These are phyloP conservation scores for Lomographa bimaculata DNA, from an alignment of 2,888 invertebrate genomes.

Conservation along the genomic window DNA sequence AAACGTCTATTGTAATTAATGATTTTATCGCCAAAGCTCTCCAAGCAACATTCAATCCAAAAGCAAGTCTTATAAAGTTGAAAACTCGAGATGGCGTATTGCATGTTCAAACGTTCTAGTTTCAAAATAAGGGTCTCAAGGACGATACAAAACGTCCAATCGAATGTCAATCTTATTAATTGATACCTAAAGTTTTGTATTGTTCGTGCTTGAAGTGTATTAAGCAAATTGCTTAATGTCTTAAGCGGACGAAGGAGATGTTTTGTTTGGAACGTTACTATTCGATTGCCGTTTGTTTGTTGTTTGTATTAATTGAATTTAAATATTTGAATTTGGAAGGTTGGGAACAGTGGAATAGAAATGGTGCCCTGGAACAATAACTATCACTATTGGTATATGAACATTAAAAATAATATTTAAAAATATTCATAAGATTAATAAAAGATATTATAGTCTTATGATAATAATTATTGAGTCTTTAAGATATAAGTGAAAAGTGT, in stretches of 20 bases:
- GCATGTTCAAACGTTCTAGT: conserved; percentile 16
- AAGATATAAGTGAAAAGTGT: too few species aligned
- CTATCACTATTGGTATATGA: too few species aligned
- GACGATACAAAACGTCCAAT: conserved; percentile 38
- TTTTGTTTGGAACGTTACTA: conserved; percentile 44
- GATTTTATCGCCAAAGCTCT: conserved; percentile 28
- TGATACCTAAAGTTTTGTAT: conserved; percentile 30
- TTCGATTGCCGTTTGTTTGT: conserved; percentile 47
- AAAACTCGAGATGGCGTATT: not conserved
- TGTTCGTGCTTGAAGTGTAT: conserved; percentile 45
- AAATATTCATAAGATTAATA: too few species aligned
- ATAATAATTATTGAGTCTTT: too few species aligned
- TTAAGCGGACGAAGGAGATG: conserved; percentile 48
- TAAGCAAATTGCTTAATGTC: conserved; percentile 78
- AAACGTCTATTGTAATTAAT: conserved; percentile 32
- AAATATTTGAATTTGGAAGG: conserved; percentile 19
- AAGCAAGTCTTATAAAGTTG: not conserved
- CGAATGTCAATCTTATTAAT: conserved; percentile 64
- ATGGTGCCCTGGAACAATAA: too few species aligned
- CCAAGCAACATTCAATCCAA: not conserved
- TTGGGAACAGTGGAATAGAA: conserved; percentile 5
- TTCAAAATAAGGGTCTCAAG: conserved; percentile 18
- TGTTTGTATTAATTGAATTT: conserved; percentile 37
- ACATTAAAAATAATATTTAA: too few species aligned
- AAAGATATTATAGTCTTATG: too few species aligned